Evolutionary conservation across 2,797 vertebrate genomes (phyloP).

Genomic region (Halcyon smyrnensis): DNA sequence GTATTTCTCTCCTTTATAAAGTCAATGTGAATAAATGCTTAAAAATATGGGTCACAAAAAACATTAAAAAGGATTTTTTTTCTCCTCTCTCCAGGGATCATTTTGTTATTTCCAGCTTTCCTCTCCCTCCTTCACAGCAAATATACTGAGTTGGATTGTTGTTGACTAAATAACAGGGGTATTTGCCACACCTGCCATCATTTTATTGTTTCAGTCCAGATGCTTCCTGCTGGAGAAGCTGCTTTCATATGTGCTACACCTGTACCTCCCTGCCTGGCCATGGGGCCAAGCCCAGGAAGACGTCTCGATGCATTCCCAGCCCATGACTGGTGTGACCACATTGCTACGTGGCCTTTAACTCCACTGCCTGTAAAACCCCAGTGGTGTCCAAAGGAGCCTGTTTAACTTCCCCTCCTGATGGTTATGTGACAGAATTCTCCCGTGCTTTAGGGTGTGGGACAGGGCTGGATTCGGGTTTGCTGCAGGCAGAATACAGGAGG

Average conservation of each 20-base stretch:
- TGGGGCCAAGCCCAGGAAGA: neutral
- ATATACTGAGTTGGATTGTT: neutral
- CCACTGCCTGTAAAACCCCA: neutral
- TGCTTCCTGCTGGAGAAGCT: neutral
- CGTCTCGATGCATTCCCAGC: neutral
- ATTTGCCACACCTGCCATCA: neutral
- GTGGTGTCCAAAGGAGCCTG: neutral
- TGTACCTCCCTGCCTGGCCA: neutral
- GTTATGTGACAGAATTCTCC: neutral
- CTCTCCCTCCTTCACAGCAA: neutral
- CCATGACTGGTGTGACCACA: neutral
- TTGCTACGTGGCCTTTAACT: fast-evolving
- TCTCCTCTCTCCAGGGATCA: neutral
- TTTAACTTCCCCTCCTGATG: neutral
- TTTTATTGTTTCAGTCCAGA: neutral
- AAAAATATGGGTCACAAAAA: conserved; percentile 54
- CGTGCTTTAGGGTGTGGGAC: neutral
- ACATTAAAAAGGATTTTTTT: neutral
- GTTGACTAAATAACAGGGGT: conserved; percentile 13
- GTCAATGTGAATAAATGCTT: conserved; percentile 49
- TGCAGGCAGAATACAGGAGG: neutral
- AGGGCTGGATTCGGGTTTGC: neutral
- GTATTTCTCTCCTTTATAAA: conserved; percentile 66
- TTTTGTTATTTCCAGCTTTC: conserved; percentile 20
- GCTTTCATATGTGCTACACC: neutral